Percentiles rank a stretch among this genome's conserved stretches.
Conservation (phyloP, 2,888 invertebrate genomes). For the Rotaria sp. region DNA sequence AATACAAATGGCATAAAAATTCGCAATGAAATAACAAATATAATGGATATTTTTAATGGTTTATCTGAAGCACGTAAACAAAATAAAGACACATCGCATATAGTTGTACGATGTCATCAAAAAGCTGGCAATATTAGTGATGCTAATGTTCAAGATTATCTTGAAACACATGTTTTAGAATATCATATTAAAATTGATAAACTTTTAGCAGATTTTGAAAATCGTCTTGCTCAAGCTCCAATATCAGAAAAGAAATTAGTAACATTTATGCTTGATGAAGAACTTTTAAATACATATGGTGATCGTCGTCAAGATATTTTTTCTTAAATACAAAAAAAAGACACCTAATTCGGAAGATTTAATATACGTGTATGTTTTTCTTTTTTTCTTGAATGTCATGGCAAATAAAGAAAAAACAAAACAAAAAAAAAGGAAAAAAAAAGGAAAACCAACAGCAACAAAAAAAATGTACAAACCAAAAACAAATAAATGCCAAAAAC, state of each 20-base stretch:
- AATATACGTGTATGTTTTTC: background rate
- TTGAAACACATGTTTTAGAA: background rate
- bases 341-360: background rate
- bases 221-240: background rate
- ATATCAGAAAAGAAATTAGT: background rate
- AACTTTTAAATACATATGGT: constrained; percentile 18
- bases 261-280: background rate
- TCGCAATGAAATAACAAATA: background rate
- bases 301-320: background rate
- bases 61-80: background rate
- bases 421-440: background rate
- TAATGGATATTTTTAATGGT: background rate
- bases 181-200: constrained; percentile 11
- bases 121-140: background rate
- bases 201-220: background rate
- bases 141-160: constrained; percentile 6
- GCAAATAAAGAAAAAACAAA: background rate
- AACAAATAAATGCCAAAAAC: constrained; percentile 1
- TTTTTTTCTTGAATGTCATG: constrained; percentile 20
- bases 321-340: background rate
- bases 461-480: constrained; percentile 14
- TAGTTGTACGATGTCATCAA: background rate
- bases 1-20: background rate
- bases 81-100: background rate
- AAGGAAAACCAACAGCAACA: background rate